Evolutionary conservation across 2,888 invertebrate species (phyloP).

Genomic region (Ecdyonurus torrentis): DNA sequence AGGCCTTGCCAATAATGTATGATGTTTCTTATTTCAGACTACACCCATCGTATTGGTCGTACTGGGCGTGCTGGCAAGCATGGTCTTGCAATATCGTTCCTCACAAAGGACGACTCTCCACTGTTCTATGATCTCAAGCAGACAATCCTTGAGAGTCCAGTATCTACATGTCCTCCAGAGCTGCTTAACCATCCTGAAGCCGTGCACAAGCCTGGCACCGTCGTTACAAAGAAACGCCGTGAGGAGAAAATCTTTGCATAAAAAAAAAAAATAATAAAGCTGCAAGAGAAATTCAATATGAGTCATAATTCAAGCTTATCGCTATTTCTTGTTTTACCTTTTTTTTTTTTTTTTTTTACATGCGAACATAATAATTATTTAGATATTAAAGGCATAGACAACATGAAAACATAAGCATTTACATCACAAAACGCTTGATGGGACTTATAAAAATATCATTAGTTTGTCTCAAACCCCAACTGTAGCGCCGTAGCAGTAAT

Average conservation of each 20-base stretch:
- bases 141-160: slow-evolving; percentile 71
- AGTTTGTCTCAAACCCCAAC: too few relatives aligned
- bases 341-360: too few relatives aligned
- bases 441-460: too few relatives aligned
- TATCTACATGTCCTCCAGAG: slow-evolving; percentile 90
- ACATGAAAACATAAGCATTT: too few relatives aligned
- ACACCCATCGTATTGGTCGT: slow-evolving; percentile 96
- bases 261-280: too few relatives aligned
- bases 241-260: slow-evolving; percentile 93
- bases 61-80: slow-evolving; percentile 98
- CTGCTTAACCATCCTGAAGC: slow-evolving; percentile 96
- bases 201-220: slow-evolving; percentile 91
- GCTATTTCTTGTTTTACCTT: too few relatives aligned
- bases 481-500: too few relatives aligned
- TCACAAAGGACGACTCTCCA: slow-evolving; percentile 89
- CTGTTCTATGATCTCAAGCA: slow-evolving; percentile 97
- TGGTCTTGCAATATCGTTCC: slow-evolving; percentile 89
- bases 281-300: neutral
- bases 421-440: too few relatives aligned
- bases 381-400: too few relatives aligned
- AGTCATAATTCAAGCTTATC: too few relatives aligned
- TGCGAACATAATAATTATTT: too few relatives aligned
- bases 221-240: slow-evolving; percentile 71
- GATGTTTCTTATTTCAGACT: too few relatives aligned
- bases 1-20: slow-evolving; percentile 17